phyloP scores from a whole-genome alignment of 2,113 vertebrate species.

The Toxostoma redivivum region DNA sequence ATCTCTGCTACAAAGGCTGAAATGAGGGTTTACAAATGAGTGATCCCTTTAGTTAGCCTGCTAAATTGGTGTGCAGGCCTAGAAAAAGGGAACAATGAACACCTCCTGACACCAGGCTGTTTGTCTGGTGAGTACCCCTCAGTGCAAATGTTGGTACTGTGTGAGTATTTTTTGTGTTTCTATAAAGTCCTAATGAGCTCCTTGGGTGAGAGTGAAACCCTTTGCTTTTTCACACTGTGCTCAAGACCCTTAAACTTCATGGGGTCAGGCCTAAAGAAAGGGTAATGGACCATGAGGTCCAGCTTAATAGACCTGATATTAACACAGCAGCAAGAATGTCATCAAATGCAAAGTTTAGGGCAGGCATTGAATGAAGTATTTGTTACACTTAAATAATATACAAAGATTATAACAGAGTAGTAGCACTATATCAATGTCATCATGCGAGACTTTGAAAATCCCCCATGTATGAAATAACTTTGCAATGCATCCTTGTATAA shows the following conservation, averaged over 20 bases:
- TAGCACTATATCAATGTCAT: conserved; percentile 78
- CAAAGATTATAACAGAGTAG: conserved; percentile 75
- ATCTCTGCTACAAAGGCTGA: conserved; percentile 63
- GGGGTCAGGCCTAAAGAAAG: conserved; percentile 88
- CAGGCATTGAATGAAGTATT: conserved; percentile 80
- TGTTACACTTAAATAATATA: conserved; percentile 83
- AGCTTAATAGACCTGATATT: conserved; percentile 83
- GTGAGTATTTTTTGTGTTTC: conserved; percentile 90
- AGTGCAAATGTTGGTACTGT: conserved; percentile 89
- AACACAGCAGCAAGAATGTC: conserved; percentile 87
- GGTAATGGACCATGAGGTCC: conserved; percentile 87
- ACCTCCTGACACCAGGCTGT: conserved; percentile 91
- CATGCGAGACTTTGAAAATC: conserved; percentile 69
- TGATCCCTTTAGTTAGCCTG: conserved; percentile 51
- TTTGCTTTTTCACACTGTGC: conserved; percentile 87
- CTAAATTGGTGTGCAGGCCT: conserved; percentile 67
- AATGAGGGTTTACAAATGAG: conserved; percentile 73
- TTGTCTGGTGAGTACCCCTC: conserved; percentile 86
- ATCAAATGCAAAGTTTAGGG: conserved; percentile 80
- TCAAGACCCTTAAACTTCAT: conserved; percentile 90
- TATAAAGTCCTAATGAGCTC: conserved; percentile 98
- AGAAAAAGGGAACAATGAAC: conserved; percentile 80
- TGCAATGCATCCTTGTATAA: conserved; percentile 22
- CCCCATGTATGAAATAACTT: conserved; percentile 64
- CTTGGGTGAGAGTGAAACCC: conserved; percentile 89